A percentile compares a stretch with the other conserved stretches of the same genome.
phyloP scores from a whole-genome alignment of 2,888 invertebrate genomes.

The Branchinecta sandiegonensis region DNA sequence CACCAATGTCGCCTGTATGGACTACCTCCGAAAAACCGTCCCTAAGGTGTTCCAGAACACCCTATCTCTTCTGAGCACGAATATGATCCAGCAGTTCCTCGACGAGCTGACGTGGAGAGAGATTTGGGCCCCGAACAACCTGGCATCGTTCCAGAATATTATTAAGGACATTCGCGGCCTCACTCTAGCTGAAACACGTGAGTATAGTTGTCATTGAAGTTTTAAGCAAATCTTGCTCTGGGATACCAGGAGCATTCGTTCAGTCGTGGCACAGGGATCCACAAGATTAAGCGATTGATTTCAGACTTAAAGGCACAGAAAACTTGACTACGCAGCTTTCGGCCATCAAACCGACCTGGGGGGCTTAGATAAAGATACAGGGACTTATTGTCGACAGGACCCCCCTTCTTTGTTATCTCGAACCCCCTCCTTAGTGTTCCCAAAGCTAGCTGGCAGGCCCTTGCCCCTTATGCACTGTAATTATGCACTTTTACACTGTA shows the following conservation, averaged over 20 bases:
- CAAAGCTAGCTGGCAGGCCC: no score
- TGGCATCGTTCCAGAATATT: constrained; percentile 64
- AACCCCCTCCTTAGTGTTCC: no score
- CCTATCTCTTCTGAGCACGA: constrained; percentile 58
- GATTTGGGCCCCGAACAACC: constrained; percentile 59
- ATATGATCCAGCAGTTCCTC: constrained; percentile 76
- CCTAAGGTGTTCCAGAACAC: constrained; percentile 85
- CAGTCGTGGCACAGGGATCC: no score
- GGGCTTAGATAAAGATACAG: no score
- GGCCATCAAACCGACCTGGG: no score
- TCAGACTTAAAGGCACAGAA: no score
- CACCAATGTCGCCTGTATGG: constrained; percentile 65
- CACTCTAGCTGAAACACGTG: constrained; percentile 49
- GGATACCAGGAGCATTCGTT: neutral
- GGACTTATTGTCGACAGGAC: no score
- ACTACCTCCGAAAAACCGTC: constrained; percentile 65
- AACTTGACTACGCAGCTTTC: no score
- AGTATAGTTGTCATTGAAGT: constrained; percentile 4
- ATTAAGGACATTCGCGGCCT: constrained; percentile 63
- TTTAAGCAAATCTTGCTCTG: neutral
- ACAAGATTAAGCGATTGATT: no score
- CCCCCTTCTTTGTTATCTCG: no score
- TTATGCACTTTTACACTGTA: no score
- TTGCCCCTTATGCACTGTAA: no score
- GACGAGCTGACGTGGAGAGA: constrained; percentile 83